Evolutionary conservation across 2,797 vertebrate genomes (phyloP), one percentile per base, ranked within the genome.

Genomic region (Chrysocyon brachyurus): DNA sequence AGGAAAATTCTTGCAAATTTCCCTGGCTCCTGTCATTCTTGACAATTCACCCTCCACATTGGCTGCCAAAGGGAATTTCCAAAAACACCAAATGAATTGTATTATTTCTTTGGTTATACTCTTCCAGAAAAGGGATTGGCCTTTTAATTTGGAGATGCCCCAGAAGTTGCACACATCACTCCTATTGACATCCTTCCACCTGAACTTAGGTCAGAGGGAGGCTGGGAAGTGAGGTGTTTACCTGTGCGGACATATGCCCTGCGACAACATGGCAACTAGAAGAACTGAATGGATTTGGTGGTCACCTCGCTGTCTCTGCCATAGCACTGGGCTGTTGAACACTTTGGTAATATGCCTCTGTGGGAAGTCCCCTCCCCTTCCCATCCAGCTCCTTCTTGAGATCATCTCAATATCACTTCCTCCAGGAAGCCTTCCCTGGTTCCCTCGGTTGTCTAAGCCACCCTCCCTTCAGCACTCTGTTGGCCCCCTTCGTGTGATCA

Each of bases 181-280:
- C 12, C 49, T 11, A 2, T 73, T 95, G 12, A n/a, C 6, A 28
- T 57, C 33, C n/a, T 17, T 24, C 2, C 0, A 16, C 70, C n/a
- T 15, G 11, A 17, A 19, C 5, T 54, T 33, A 12, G 36, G 8
- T 8, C 54, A 77, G 36, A 81, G 52, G 54, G 33, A 77, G 19
- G 3, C 54, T 33, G 15, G 86, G 10, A 46, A 81, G 28, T 5
- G 0, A 22, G 33, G 19, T 2, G 21, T 52, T 84, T 16, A 16
- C 11, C 28, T 31, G 24, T 24, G 72, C 26, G 31, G n/a, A 68
- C 1, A 0, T 8, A 21, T 5, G 8, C 52, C 40, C 21, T 6
- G 6, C 22, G 56, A 11, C 22, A 46, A 0, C 1, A 2, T 4
- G 33, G 33, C 6, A n/a, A 31, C 12, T 11, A 33, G 66, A 72